Evolutionary conservation across 2,113 vertebrate genomes (phyloP).

Genomic region (Brachyhypopomus occidentalis): DNA sequence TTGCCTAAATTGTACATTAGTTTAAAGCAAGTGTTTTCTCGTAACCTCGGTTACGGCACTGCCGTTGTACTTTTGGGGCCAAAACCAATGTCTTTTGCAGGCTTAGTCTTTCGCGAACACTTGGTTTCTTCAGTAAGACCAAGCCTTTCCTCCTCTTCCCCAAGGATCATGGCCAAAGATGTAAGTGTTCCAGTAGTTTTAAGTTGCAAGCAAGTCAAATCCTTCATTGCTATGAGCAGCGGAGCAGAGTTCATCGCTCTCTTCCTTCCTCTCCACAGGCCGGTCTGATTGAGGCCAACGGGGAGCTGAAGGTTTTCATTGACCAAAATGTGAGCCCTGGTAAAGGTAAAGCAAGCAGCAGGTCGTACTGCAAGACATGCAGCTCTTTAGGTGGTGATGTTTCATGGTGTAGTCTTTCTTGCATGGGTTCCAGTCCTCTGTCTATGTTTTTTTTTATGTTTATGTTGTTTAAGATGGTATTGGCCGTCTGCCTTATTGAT

Average conservation of each 20-base stretch:
- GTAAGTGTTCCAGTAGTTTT: conserved; percentile 76
- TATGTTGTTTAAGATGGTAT: too few relatives aligned
- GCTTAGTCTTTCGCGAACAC: conserved; percentile 60
- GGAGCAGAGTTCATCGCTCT: not conserved
- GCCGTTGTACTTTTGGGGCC: conserved; percentile 8
- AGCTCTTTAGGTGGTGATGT: too few relatives aligned
- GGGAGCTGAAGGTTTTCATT: conserved; percentile 98
- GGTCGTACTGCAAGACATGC: not conserved
- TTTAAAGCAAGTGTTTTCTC: conserved; percentile 4
- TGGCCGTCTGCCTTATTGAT: too few relatives aligned
- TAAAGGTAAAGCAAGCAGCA: conserved; percentile 83
- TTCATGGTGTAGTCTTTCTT: not conserved
- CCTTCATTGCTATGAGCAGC: not conserved
- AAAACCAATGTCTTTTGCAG: conserved; percentile 50
- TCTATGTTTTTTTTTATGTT: not conserved
- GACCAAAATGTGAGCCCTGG: conserved; percentile 98
- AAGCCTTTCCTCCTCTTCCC: conserved; percentile 72
- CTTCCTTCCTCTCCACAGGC: conserved; percentile 73
- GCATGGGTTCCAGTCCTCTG: not conserved
- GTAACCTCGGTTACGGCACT: conserved; percentile 25
- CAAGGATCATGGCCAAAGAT: conserved; percentile 99
- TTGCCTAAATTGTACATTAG: not conserved
- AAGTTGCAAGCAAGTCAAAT: not conserved
- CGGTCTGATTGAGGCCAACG: conserved; percentile 98
- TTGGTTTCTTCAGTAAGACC: conserved; percentile 55